These are phyloP conservation scores for Ectropis grisescens DNA, from an alignment of 1,140 invertebrate genomes.

Conservation along the genomic window DNA sequence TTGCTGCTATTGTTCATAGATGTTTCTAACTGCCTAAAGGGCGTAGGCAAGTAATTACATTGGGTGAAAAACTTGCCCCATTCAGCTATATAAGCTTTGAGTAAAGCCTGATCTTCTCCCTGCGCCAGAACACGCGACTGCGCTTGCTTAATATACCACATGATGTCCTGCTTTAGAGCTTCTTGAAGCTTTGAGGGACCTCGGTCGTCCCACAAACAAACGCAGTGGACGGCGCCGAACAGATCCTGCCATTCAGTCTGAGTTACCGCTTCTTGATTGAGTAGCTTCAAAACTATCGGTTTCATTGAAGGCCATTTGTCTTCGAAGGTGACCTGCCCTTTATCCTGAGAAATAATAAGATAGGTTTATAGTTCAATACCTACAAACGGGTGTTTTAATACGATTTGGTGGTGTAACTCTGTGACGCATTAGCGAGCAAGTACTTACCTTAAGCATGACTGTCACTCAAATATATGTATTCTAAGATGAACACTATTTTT, in stretches of 20 bases:
- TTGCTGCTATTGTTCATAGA: slow-evolving; percentile 73
- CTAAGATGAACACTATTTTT: too few species aligned
- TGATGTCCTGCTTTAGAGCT: slow-evolving; percentile 92
- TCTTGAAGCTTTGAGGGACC: slow-evolving; percentile 87
- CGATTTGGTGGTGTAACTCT: slow-evolving; percentile 2
- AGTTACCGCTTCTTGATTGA: slow-evolving; percentile 94
- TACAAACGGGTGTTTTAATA: too few species aligned
- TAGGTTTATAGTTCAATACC: slow-evolving; percentile 9
- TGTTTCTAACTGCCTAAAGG: slow-evolving; percentile 93
- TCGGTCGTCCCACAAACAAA: slow-evolving; percentile 97
- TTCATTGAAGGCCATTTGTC: slow-evolving; percentile 96
- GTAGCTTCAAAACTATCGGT: slow-evolving; percentile 91
- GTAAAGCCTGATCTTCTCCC: slow-evolving; percentile 92
- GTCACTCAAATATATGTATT: too few species aligned
- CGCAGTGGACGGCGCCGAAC: slow-evolving; percentile 94
- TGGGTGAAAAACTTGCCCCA: slow-evolving; percentile 99
- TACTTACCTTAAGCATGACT: slow-evolving; percentile 51
- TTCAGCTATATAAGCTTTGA: slow-evolving; percentile 96
- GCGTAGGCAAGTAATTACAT: slow-evolving; percentile 96
- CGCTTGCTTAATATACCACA: slow-evolving; percentile 95
- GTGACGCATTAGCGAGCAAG: too few species aligned
- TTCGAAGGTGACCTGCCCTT: slow-evolving; percentile 84
- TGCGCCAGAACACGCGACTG: slow-evolving; percentile 91
- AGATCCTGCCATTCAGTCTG: slow-evolving; percentile 97
- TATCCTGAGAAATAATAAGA: slow-evolving; percentile 71